Evolutionary conservation across 2,797 vertebrate species (phyloP).

Genomic region (Cossypha heuglini): DNA sequence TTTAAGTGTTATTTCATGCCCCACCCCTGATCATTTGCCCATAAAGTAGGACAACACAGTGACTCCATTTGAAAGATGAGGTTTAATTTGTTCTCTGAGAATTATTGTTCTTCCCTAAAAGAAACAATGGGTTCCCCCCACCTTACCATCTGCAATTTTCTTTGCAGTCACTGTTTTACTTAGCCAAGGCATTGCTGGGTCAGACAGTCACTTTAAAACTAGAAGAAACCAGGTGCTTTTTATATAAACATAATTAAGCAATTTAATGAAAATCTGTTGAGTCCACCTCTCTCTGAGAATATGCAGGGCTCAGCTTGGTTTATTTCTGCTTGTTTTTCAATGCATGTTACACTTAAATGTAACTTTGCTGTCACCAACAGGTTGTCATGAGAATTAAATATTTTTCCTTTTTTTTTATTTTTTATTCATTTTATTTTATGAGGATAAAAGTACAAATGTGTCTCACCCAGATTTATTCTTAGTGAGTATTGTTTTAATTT

Average conservation of each 20-base stretch:
- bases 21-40: background rate
- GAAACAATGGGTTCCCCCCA: background rate
- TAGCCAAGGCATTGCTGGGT: constrained; percentile 48
- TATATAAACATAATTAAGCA: constrained; percentile 72
- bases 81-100: background rate
- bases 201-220: constrained; percentile 58
- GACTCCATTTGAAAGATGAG: background rate
- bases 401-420: background rate
- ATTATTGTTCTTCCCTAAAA: constrained; percentile 10
- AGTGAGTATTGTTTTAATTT: background rate
- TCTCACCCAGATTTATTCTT: background rate
- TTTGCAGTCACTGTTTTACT: constrained; percentile 49
- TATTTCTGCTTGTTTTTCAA: constrained; percentile 17
- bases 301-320: constrained; percentile 20
- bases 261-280: constrained; percentile 76
- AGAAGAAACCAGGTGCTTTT: constrained; percentile 67
- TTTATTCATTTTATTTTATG: background rate
- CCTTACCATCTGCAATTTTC: constrained; percentile 20
- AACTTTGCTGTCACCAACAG: constrained; percentile 81
- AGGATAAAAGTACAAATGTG: constrained; percentile 48
- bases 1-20: background rate
- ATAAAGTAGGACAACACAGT: background rate
- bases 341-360: background rate
- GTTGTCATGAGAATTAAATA: constrained; percentile 67
- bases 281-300: constrained; percentile 63